Evolutionary conservation across 2,797 vertebrate genomes (phyloP), one percentile per base, ranked within the genome.

Genomic region (Onychomys torridus): DNA sequence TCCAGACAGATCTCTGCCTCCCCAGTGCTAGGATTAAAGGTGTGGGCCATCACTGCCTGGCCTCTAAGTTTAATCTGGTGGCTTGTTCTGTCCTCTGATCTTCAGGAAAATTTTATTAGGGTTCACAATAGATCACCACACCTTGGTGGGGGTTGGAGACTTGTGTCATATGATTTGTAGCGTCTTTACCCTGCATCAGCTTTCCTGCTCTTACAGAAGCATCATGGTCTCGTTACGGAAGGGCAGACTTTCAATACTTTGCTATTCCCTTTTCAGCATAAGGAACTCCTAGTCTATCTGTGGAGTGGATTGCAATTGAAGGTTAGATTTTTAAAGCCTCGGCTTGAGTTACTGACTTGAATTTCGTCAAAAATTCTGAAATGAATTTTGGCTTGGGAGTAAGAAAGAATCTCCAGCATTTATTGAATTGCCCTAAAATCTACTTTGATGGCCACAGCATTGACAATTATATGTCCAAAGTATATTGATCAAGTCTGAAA

Each of bases 101-200:
- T 57, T 57, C 17, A 57, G 55, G 55, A 17, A 57, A 57, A 16
- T 57, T 57, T 57, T 57, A 57, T 57, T 57, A 57, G 17, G 55
- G 55, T 57, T 17, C 55, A 57, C 55, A 57, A 57, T 19, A 19
- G 5, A 57, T 57, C 17, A 57, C 55, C 17, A 57, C 55, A 57
- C 17, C 29, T 25, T 16, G 21, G 1, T 0, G 0, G 23, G 21
- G 34, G 4, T 63, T 11, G 19, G 4, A 37, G 71, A 43, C 2
- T n/a, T 3, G 9, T 16, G 1, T 37, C 32, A 43, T 17, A 40
- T 13, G 6, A 43, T 75, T 19, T 75, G 52, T 10, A 32, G 16
- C 1, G 86, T 75, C 52, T 59, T 49, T 34, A 29, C 12, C 23
- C 13, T 7, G 5, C 40, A 65, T n/a, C 6, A 25, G 19, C 73